Evolutionary conservation across 2,113 vertebrate genomes (phyloP).

Genomic region (Amia ocellicauda): DNA sequence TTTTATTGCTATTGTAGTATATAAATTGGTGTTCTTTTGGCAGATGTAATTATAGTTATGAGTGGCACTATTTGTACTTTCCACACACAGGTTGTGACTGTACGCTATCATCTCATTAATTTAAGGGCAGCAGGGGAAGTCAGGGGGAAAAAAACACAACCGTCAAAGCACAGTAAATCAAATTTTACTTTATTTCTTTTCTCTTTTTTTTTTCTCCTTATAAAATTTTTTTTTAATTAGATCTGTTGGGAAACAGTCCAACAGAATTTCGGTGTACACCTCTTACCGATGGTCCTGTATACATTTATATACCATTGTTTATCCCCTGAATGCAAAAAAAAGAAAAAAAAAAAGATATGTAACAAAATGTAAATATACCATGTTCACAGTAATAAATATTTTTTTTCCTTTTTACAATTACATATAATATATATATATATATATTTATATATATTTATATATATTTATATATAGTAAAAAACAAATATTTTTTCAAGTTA

Average conservation of each 20-base stretch:
- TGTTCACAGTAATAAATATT: conserved; percentile 97
- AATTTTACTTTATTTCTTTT: conserved; percentile 37
- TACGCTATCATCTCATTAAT: too few species aligned
- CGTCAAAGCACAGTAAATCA: too few species aligned
- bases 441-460: conserved; percentile 54
- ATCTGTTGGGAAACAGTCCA: conserved; percentile 55
- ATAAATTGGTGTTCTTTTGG: too few species aligned
- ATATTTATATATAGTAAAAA: conserved; percentile 71
- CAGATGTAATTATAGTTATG: too few species aligned
- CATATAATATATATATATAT: conserved; percentile 68
- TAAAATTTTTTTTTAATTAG: conserved; percentile 66
- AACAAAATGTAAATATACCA: conserved; percentile 86
- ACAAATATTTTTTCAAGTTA: conserved; percentile 76
- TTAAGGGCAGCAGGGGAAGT: too few species aligned
- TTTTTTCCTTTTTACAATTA: conserved; percentile 72
- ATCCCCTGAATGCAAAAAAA: conserved; percentile 60
- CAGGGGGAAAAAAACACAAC: too few species aligned
- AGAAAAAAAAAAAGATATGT: conserved; percentile 68
- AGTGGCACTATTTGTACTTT: too few species aligned
- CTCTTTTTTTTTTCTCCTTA: conserved; percentile 66
- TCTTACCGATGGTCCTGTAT: conserved; percentile 58
- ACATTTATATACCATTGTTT: conserved; percentile 56
- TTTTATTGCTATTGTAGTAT: too few species aligned
- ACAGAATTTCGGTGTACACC: conserved; percentile 50
- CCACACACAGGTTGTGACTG: too few species aligned